Conservation (phyloP, 2,113 vertebrate genomes). For the Ia io region DNA sequence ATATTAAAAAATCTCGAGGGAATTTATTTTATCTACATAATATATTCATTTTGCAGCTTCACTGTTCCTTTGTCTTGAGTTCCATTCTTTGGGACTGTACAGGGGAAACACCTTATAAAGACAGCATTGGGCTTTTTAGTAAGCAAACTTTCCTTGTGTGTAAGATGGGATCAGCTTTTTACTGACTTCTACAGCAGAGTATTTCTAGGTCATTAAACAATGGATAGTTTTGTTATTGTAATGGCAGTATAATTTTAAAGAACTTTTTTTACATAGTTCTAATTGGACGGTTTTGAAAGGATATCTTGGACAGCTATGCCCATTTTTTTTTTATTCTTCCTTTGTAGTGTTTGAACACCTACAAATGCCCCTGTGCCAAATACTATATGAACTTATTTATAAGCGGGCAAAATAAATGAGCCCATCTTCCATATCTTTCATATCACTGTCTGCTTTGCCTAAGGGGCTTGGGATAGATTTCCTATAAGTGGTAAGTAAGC, state of each 20-base stretch:
- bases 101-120: conserved; percentile 31
- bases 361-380: conserved; percentile 40
- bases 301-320: not conserved
- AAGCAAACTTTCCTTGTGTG: not conserved
- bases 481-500: conserved; percentile 50
- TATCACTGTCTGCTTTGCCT: conserved; percentile 59
- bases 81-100: conserved; percentile 31
- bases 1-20: not conserved
- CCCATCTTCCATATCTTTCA: conserved; percentile 39
- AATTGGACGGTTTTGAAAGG: conserved; percentile 26
- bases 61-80: conserved; percentile 20
- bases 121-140: not conserved
- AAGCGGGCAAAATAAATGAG: conserved; percentile 40
- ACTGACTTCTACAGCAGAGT: not conserved
- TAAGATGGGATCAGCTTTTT: conserved; percentile 12
- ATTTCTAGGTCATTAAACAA: conserved; percentile 15
- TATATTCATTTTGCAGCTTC: conserved; percentile 23
- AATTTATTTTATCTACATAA: conserved; percentile 26
- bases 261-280: not conserved
- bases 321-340: not conserved
- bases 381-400: conserved; percentile 36
- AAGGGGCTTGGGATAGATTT: conserved; percentile 58
- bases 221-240: not conserved
- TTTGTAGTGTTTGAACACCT: conserved; percentile 54
- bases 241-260: conserved; percentile 28